Percentiles rank a stretch among this genome's conserved stretches.
Evolutionary conservation across 2,888 invertebrate species (phyloP).

Genomic region (Meiosimyza decipiens): DNA sequence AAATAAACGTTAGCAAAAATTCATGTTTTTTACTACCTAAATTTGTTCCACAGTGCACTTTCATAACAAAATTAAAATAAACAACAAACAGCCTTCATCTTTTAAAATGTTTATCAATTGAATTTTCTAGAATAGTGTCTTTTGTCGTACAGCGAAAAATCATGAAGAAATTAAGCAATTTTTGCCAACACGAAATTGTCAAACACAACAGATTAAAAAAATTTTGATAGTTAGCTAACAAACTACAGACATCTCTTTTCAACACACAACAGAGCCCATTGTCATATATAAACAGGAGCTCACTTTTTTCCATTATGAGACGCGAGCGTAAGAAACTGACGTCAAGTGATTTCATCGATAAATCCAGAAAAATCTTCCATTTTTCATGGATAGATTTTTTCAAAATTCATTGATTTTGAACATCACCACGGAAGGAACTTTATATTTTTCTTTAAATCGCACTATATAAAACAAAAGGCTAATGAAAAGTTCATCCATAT

Average conservation of each 20-base stretch:
- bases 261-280: not conserved
- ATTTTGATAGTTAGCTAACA: not conserved
- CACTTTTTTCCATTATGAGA: not conserved
- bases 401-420: no score
- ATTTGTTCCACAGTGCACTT: not conserved
- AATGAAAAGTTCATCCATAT: not conserved
- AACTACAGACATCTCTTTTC: constrained; percentile 8
- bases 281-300: not conserved
- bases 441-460: not conserved
- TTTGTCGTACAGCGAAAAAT: constrained; percentile 14
- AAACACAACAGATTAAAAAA: not conserved
- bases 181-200: constrained; percentile 29
- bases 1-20: constrained; percentile 5
- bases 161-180: constrained; percentile 22
- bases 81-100: not conserved
- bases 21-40: not conserved
- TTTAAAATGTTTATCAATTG: not conserved
- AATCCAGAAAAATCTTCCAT: constrained; percentile 67
- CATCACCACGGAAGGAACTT: not conserved
- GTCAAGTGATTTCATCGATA: constrained; percentile 69
- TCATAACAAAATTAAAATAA: not conserved
- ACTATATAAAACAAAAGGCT: not conserved
- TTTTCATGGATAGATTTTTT: not conserved
- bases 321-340: constrained; percentile 5
- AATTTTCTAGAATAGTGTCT: constrained; percentile 38